Percentiles rank a stretch among this genome's conserved stretches.
Evolutionary conservation across 2,797 vertebrate species (phyloP).

Genomic region (Macrochelys suwanniensis): DNA sequence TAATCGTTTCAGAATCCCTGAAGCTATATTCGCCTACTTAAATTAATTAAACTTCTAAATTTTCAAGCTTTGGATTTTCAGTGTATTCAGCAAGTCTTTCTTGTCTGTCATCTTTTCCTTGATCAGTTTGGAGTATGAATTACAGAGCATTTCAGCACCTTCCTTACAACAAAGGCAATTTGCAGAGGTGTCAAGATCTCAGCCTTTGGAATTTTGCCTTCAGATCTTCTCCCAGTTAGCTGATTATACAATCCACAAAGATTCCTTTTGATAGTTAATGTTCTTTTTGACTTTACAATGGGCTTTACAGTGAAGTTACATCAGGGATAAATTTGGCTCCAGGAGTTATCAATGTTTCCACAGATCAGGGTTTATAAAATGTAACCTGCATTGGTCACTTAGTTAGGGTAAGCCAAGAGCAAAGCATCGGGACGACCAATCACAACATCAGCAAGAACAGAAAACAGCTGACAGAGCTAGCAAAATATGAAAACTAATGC

Average conservation of each 20-base stretch:
- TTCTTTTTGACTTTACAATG: slow-evolving; percentile 39
- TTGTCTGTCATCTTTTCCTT: background rate
- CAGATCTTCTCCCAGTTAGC: background rate
- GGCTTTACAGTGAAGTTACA: background rate
- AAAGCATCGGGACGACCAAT: background rate
- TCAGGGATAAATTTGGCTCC: slow-evolving; percentile 51
- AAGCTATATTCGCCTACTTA: background rate
- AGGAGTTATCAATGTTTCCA: slow-evolving; percentile 7
- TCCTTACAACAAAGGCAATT: background rate
- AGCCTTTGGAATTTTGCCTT: background rate
- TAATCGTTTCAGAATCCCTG: background rate
- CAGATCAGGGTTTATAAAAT: slow-evolving; percentile 50
- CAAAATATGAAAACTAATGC: background rate
- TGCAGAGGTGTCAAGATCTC: background rate
- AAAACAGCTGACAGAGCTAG: background rate
- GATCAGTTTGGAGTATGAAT: background rate
- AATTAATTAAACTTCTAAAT: background rate
- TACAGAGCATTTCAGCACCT: background rate
- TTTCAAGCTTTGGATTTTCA: background rate
- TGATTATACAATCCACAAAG: background rate
- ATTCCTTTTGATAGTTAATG: slow-evolving; percentile 37
- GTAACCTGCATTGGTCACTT: background rate
- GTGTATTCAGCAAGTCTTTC: background rate
- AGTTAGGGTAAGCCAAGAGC: background rate
- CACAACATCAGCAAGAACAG: background rate